phyloP scores from a whole-genome alignment of 2,113 vertebrate species.

The Anarhynchus alexandrinus region DNA sequence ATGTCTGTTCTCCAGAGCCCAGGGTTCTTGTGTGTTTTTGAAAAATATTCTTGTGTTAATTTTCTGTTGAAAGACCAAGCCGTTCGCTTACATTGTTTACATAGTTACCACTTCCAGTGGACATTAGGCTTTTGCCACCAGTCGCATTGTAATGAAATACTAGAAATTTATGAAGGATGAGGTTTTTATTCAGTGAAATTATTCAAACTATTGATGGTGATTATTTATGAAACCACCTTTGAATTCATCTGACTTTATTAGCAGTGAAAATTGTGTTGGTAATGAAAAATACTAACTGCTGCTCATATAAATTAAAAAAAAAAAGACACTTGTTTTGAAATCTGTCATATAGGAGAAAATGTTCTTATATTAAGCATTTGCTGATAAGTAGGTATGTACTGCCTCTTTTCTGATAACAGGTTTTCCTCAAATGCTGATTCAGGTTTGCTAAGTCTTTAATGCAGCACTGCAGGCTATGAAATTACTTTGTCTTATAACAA shows the following conservation, averaged over 20 bases:
- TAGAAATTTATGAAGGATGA: background rate
- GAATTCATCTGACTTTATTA: background rate
- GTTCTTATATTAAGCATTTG: background rate
- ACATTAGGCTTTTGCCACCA: background rate
- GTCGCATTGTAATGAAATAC: background rate
- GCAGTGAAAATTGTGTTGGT: background rate
- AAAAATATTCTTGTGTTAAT: background rate
- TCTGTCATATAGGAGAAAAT: background rate
- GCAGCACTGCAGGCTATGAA: background rate
- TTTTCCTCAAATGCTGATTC: constrained; percentile 25
- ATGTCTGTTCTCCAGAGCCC: background rate
- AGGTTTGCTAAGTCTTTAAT: background rate
- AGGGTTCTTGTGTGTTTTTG: background rate
- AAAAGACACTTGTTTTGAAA: background rate
- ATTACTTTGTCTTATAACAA: constrained; percentile 26
- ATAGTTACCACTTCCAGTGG: background rate
- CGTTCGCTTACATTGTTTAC: background rate
- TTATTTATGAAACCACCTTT: background rate
- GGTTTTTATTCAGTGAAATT: background rate
- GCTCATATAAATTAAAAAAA: background rate
- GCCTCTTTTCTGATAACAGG: background rate
- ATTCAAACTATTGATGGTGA: background rate
- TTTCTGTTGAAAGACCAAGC: background rate
- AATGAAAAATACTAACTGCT: background rate
- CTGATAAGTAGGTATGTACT: background rate